Percentiles rank a stretch among this genome's conserved stretches.
These are phyloP conservation scores for Pangasius djambal DNA, from an alignment of 2,797 vertebrate species.

Conservation along the genomic window DNA sequence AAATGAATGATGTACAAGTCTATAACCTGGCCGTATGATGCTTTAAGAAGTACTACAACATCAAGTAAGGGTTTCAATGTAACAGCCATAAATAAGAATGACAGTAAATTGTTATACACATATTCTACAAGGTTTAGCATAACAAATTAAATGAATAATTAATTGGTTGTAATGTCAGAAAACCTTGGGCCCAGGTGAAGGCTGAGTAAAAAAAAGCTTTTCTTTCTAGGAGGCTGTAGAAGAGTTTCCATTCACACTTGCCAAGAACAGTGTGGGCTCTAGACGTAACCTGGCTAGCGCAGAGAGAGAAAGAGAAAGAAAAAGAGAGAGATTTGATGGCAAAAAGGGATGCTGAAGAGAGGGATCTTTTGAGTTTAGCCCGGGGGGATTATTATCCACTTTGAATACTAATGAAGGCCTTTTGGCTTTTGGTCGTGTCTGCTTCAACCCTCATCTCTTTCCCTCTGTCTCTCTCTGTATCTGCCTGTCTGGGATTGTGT, in stretches of 20 bases:
- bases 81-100: background rate
- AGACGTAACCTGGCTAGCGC: background rate
- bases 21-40: background rate
- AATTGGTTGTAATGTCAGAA: background rate
- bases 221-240: background rate
- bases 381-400: conserved; percentile 66
- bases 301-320: conserved; percentile 54
- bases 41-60: background rate
- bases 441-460: conserved; percentile 48
- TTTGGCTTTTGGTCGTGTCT: conserved; percentile 72
- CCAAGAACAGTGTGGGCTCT: conserved; percentile 4
- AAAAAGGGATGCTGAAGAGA: conserved; percentile 11
- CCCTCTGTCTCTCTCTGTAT: conserved; percentile 40
- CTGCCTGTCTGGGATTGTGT: conserved; percentile 26
- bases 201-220: background rate
- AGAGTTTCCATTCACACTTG: background rate
- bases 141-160: background rate
- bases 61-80: background rate
- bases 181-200: background rate
- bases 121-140: background rate
- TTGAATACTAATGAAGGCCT: conserved; percentile 76
- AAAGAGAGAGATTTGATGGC: conserved; percentile 47
- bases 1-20: background rate
- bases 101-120: background rate
- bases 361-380: conserved; percentile 32